phyloP scores from a whole-genome alignment of 2,888 invertebrate species.

The Nomada fabriciana region DNA sequence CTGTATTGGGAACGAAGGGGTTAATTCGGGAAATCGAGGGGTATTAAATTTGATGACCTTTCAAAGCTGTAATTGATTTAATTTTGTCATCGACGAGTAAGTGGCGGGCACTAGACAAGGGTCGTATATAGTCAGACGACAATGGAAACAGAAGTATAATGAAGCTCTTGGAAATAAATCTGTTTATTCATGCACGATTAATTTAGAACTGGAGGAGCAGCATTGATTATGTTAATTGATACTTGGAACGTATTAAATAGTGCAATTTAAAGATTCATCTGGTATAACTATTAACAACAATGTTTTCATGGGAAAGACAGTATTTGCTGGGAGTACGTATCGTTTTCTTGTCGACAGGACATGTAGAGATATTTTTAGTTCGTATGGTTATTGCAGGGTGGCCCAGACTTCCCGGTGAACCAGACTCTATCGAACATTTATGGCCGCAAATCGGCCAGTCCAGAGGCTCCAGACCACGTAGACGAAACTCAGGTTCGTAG shows the following conservation, averaged over 20 bases:
- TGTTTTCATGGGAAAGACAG: background rate
- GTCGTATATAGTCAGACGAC: background rate
- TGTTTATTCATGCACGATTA: background rate
- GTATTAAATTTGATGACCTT: background rate
- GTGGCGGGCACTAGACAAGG: background rate
- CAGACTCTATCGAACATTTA: conserved; percentile 84
- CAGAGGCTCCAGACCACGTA: conserved; percentile 80
- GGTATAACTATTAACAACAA: background rate
- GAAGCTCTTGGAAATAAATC: background rate
- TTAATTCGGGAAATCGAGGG: background rate
- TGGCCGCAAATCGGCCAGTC: conserved; percentile 83
- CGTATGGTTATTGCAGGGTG: conserved; percentile 79
- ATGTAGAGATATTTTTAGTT: conserved; percentile 60
- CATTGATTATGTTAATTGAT: conserved; percentile 8
- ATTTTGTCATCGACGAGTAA: too few relatives aligned
- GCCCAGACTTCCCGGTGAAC: conserved; percentile 83
- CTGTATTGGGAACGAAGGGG: background rate
- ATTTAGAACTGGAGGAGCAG: background rate
- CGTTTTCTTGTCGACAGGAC: conserved; percentile 11
- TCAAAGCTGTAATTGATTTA: background rate
- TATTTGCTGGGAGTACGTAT: conserved; percentile 15
- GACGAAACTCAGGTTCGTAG: conserved; percentile 82
- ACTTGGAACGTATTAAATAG: background rate
- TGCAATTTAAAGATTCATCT: background rate
- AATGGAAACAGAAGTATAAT: background rate